Conservation (phyloP, 1,140 invertebrate genomes). For the Cataglyphis hispanica region DNA sequence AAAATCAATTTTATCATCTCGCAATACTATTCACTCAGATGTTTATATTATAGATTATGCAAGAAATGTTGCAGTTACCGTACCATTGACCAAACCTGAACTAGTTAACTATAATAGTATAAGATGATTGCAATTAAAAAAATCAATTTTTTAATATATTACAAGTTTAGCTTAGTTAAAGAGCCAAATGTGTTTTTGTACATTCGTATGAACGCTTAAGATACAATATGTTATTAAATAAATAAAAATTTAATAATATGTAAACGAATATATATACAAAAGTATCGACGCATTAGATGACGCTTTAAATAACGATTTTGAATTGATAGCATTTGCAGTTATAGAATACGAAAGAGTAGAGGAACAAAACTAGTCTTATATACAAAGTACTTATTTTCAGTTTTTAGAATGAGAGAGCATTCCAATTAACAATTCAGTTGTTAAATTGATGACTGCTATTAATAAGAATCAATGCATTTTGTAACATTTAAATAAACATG, state of each 20-base stretch:
- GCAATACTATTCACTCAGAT: conserved; percentile 40
- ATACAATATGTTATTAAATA: conserved; percentile 53
- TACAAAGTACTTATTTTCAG: conserved; percentile 66
- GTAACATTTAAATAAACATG: conserved; percentile 67
- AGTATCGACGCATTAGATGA: conserved; percentile 59
- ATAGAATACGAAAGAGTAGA: conserved; percentile 43
- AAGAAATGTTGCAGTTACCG: conserved; percentile 66
- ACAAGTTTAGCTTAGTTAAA: conserved; percentile 59
- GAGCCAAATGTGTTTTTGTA: conserved; percentile 69
- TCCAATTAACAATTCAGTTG: conserved; percentile 50
- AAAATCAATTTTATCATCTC: conserved; percentile 19
- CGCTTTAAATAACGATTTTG: conserved; percentile 51
- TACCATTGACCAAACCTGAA: conserved; percentile 66
- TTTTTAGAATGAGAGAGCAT: conserved; percentile 63
- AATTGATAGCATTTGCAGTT: conserved; percentile 50
- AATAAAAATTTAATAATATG: conserved; percentile 46
- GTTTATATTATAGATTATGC: conserved; percentile 37
- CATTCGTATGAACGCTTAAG: conserved; percentile 65
- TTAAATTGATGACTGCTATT: conserved; percentile 61
- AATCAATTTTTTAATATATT: conserved; percentile 69
- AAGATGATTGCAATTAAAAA: conserved; percentile 49
- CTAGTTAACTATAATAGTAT: conserved; percentile 36
- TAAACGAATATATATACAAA: conserved; percentile 45
- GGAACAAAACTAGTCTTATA: conserved; percentile 56
- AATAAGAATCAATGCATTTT: conserved; percentile 65